phyloP scores from a whole-genome alignment of 1,140 invertebrate species.

The Bombyx mandarina region DNA sequence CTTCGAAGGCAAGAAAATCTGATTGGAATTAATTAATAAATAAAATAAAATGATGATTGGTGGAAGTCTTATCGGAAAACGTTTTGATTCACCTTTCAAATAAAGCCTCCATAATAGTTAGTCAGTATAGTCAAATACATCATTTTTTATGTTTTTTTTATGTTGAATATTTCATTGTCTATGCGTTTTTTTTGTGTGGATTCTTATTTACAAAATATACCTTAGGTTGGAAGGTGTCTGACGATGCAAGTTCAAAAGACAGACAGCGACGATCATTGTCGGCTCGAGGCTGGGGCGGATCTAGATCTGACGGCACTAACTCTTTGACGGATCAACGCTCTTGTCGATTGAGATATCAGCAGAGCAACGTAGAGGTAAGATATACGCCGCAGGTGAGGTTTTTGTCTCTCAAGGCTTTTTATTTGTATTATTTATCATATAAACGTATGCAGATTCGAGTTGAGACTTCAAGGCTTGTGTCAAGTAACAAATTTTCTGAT shows the following conservation, averaged over 20 bases:
- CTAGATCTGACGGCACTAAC: constrained; percentile 69
- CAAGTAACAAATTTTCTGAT: no score
- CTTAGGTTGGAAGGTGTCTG: constrained; percentile 85
- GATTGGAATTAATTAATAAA: no score
- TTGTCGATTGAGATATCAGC: constrained; percentile 90
- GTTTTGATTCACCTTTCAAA: no score
- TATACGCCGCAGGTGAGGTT: no score
- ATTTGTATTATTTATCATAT: no score
- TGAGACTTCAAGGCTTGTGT: no score
- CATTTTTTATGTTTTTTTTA: neutral
- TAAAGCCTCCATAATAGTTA: no score
- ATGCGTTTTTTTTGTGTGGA: neutral
- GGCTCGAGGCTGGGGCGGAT: constrained; percentile 63
- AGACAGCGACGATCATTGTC: constrained; percentile 74
- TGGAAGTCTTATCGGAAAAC: no score
- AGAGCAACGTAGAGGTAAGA: constrained; percentile 86
- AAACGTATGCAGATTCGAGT: no score
- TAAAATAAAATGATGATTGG: no score
- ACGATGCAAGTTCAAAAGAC: constrained; percentile 72
- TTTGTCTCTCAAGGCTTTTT: no score
- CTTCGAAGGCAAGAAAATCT: no score
- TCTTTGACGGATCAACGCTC: constrained; percentile 74
- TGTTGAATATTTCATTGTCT: neutral
- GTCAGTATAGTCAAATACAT: neutral
- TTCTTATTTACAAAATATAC: neutral